Conservation (phyloP, 1,140 invertebrate species). For the Drosophila eugracilis region DNA sequence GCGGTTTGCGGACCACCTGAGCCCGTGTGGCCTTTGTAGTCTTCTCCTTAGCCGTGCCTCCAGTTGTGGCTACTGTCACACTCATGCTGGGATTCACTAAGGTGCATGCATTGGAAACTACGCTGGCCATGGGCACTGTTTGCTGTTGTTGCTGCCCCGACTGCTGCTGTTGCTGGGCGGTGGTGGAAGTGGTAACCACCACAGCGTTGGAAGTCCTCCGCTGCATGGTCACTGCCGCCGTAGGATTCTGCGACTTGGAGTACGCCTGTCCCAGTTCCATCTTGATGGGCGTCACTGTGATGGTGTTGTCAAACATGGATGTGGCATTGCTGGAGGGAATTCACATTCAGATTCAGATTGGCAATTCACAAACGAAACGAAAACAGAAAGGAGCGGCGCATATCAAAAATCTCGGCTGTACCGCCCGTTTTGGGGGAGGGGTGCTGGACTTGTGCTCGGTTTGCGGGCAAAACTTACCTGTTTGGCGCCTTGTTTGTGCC, state of each 20-base stretch:
- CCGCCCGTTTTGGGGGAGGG: conserved; percentile 19
- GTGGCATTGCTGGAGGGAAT: conserved; percentile 51
- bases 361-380: not conserved
- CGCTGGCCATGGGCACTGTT: conserved; percentile 49
- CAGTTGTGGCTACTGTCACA: conserved; percentile 33
- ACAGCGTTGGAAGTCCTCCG: conserved; percentile 42
- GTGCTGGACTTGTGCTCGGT: conserved; percentile 3
- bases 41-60: conserved; percentile 52
- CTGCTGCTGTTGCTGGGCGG: conserved; percentile 29
- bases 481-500: conserved; percentile 77
- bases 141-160: conserved; percentile 30
- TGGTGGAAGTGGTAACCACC: conserved; percentile 37
- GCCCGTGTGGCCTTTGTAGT: conserved; percentile 44
- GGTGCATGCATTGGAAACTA: conserved; percentile 41
- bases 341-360: not conserved
- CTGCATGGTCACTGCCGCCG: conserved; percentile 12
- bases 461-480: conserved; percentile 51
- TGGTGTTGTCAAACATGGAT: conserved; percentile 72
- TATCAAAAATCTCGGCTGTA: conserved; percentile 54
- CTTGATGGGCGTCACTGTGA: conserved; percentile 74
- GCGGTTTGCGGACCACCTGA: conserved; percentile 85
- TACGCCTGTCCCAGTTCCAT: conserved; percentile 52
- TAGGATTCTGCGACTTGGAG: conserved; percentile 15
- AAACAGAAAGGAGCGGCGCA: conserved; percentile 20
- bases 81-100: conserved; percentile 42